Evolutionary conservation across 2,797 vertebrate species (phyloP).

Genomic region (Pipistrellus pipistrellus): DNA sequence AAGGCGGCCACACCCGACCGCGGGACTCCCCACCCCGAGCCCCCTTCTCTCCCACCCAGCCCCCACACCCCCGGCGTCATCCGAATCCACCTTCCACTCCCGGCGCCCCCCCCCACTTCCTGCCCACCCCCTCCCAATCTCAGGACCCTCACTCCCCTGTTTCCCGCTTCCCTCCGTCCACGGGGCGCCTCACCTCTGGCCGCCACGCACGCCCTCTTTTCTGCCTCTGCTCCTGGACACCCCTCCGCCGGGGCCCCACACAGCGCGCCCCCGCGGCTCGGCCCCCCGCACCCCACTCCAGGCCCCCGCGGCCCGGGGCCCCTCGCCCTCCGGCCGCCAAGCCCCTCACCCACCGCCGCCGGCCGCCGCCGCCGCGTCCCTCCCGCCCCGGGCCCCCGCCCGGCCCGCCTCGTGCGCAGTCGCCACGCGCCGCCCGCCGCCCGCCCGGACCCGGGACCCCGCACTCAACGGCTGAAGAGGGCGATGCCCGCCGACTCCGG

Average conservation of each 20-base stretch:
- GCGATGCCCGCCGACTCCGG: conserved; percentile 94
- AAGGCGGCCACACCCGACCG: conserved; percentile 58
- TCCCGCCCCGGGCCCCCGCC: neutral
- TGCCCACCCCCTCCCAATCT: conserved; percentile 38
- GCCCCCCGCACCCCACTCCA: neutral
- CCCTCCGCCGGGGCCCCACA: neutral
- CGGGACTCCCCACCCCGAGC: neutral
- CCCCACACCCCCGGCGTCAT: neutral
- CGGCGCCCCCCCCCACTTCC: conserved; percentile 46
- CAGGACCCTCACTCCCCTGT: conserved; percentile 23
- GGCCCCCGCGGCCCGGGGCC: neutral
- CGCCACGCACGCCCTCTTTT: conserved; percentile 55
- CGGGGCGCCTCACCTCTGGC: neutral
- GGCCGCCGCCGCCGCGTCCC: conserved; percentile 61
- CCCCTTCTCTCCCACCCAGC: neutral
- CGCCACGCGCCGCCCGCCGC: neutral
- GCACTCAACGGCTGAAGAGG: conserved; percentile 96
- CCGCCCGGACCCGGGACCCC: conserved; percentile 25
- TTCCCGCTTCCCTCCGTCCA: conserved; percentile 54
- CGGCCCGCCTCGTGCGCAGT: conserved; percentile 63
- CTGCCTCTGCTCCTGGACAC: neutral
- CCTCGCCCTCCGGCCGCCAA: neutral
- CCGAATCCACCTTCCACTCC: neutral
- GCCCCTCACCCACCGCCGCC: neutral
- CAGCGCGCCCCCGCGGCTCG: neutral